Percentiles rank a stretch among this genome's conserved stretches.
These are phyloP conservation scores for Palythoa heliodiscus DNA, from an alignment of 92 coral and sea anemone genomes.

Conservation along the genomic window DNA sequence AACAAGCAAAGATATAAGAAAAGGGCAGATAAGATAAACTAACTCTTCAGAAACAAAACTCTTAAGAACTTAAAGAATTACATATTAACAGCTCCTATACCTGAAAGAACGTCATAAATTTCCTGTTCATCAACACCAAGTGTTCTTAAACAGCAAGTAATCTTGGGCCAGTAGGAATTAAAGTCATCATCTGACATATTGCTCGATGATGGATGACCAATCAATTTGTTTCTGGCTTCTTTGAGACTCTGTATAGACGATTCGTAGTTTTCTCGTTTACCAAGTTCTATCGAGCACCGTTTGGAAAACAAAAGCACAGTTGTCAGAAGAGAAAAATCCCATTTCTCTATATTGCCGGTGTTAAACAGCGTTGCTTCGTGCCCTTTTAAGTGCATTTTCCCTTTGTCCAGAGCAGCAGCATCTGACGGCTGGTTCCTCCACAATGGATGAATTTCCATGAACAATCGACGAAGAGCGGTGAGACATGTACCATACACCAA, in stretches of 20 bases:
- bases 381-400: slow-evolving; percentile 59
- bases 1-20: not conserved
- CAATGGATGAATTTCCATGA: slow-evolving; percentile 69
- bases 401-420: slow-evolving; percentile 66
- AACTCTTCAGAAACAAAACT: not conserved
- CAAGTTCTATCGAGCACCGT: slow-evolving; percentile 55
- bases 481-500: slow-evolving; percentile 77
- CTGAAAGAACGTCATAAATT: slow-evolving; percentile 55
- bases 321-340: slow-evolving; percentile 89
- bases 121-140: slow-evolving; percentile 70
- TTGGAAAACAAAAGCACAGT: slow-evolving; percentile 70
- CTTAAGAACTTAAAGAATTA: not conserved
- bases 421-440: slow-evolving; percentile 87
- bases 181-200: slow-evolving; percentile 73
- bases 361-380: slow-evolving; percentile 59
- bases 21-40: not conserved
- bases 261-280: slow-evolving; percentile 51
- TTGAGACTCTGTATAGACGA: slow-evolving; percentile 62
- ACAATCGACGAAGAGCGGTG: slow-evolving; percentile 62
- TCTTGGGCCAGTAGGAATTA: slow-evolving; percentile 51
- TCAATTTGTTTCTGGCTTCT: slow-evolving; percentile 63
- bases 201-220: slow-evolving; percentile 67
- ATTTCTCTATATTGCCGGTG: slow-evolving; percentile 69
- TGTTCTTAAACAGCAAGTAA: slow-evolving; percentile 48
- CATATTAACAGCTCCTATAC: slow-evolving; percentile 36